Evolutionary conservation across 2,113 vertebrate species (phyloP), one percentile per base, ranked within the genome.

Genomic region (Epinephelus lanceolatus): DNA sequence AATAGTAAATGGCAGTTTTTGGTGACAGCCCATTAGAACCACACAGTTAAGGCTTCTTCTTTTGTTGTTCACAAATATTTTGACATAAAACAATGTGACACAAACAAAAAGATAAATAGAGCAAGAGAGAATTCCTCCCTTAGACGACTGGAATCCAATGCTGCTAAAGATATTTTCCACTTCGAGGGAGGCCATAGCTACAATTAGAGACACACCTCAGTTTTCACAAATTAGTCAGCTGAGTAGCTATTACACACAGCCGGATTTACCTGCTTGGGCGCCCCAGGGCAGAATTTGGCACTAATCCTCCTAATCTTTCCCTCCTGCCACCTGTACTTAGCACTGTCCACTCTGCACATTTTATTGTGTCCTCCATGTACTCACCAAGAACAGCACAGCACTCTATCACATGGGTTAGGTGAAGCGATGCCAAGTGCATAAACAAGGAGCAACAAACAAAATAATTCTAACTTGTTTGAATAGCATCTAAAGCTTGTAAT

Each of bases 281-380:
- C 51, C 49, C 12, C 17, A 30, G 18, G 19, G 19, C 30, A 37
- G 1, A 55, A 69, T 33, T n/a, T 56, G 52, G n/a, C 69, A 42
- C 68, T 40, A 23, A 15, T 17, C 13, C 11, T 21, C 30, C 3
- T 6, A 55, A 40, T 71, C 33, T 55, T 10, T 4, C 52, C 13
- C 70, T 72, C 37, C 37, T 59, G 37, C 9, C 37, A 71, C 53
- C 70, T 57, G 70, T 40, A 59, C 18, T 59, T 57, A 57, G 15
- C n/a, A 23, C 33, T 1, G 14, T 25, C 15, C n/a, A 57, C n/a
- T 25, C 15, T 42, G 27, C 52, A 55, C 49, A 37, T 71, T 56
- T 23, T 15, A 25, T 23, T 57, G 33, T 7, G 21, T 40, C 69
- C 9, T 19, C 17, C 15, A 11, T 25, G 52, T 23, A 53, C 40